Evolutionary conservation across 2,113 vertebrate species (phyloP).

Genomic region (Hippoglossus stenolepis): DNA sequence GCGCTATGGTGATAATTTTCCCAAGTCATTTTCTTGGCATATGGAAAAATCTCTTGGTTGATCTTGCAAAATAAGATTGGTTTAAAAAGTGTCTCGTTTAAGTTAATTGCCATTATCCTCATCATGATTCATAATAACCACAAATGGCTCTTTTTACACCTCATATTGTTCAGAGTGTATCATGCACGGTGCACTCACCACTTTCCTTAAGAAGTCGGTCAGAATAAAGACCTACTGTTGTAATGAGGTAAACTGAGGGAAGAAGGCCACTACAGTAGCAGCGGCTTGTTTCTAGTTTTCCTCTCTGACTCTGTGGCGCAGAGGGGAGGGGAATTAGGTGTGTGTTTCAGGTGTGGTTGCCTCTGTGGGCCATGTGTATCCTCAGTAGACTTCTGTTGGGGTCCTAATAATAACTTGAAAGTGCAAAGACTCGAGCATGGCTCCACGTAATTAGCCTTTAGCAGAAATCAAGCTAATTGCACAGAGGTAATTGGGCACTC

Average conservation of each 20-base stretch:
- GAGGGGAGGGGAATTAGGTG: conserved; percentile 80
- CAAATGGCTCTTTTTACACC: conserved; percentile 29
- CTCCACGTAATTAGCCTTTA: conserved; percentile 85
- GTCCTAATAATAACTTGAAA: conserved; percentile 89
- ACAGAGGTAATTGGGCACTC: conserved; percentile 83
- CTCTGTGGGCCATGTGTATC: conserved; percentile 72
- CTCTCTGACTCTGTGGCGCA: conserved; percentile 64
- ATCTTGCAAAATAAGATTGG: conserved; percentile 38
- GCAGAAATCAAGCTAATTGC: conserved; percentile 84
- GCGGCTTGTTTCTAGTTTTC: conserved; percentile 66
- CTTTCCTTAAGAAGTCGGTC: conserved; percentile 38
- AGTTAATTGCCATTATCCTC: conserved; percentile 50
- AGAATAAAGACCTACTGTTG: conserved; percentile 45
- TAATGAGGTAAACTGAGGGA: conserved; percentile 70
- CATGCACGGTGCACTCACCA: conserved; percentile 1
- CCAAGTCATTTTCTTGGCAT: conserved; percentile 52
- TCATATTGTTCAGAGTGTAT: conserved; percentile 28
- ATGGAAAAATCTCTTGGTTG: conserved; percentile 42
- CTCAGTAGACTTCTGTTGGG: conserved; percentile 78
- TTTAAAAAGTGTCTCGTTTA: conserved; percentile 30
- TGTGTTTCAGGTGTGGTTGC: conserved; percentile 82
- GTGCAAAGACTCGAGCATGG: conserved; percentile 79
- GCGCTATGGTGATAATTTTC: conserved; percentile 46
- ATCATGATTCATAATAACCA: conserved; percentile 27
- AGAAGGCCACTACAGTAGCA: conserved; percentile 74